Evolutionary conservation across 2,113 vertebrate species (phyloP).

Genomic region (Rhadina sibilatrix): DNA sequence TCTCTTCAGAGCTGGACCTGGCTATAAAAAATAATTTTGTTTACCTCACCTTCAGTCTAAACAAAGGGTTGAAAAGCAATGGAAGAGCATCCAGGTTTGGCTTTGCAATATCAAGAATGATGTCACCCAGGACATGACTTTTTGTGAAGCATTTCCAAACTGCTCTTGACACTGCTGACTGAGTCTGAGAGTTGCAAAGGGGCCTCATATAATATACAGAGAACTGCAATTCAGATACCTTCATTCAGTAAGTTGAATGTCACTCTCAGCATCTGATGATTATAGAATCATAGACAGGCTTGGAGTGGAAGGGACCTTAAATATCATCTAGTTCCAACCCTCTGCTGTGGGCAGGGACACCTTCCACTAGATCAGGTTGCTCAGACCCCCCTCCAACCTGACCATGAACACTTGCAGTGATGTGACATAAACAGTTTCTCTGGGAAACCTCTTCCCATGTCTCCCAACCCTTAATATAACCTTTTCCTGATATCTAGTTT

Average conservation of each 20-base stretch:
- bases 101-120: neutral
- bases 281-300: neutral
- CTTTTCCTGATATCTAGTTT: neutral
- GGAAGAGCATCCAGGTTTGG: neutral
- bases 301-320: neutral
- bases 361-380: neutral
- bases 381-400: neutral
- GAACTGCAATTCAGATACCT: neutral
- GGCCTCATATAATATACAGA: neutral
- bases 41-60: neutral
- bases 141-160: neutral
- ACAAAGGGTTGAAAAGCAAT: neutral
- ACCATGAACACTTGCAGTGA: neutral
- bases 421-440: neutral
- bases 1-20: neutral
- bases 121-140: neutral
- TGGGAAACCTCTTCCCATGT: accelerated
- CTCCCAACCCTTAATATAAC: neutral
- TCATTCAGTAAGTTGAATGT: neutral
- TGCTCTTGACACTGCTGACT: neutral
- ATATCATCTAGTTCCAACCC: neutral
- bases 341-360: neutral
- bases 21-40: neutral
- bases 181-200: neutral
- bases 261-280: neutral